These are phyloP conservation scores for Drosophila formosana DNA, from an alignment of 2,888 invertebrate genomes.

Conservation along the genomic window DNA sequence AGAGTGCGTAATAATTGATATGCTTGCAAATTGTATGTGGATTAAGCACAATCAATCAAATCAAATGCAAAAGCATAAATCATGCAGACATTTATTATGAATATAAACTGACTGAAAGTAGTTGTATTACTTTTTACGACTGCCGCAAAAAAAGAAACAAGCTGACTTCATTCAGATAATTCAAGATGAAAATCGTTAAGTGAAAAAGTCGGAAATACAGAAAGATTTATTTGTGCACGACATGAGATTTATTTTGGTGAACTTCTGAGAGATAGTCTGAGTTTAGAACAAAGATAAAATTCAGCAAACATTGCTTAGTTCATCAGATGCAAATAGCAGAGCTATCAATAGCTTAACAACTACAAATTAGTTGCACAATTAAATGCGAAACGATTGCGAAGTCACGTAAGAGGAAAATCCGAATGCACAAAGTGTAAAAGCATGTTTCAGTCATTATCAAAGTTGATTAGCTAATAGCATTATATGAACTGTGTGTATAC, in stretches of 20 bases:
- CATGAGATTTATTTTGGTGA: not conserved
- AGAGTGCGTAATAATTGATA: constrained; percentile 1
- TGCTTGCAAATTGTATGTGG: constrained; percentile 20
- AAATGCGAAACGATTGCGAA: not conserved
- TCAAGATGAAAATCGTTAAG: too few relatives aligned
- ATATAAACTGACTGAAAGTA: not conserved
- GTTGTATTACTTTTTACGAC: not conserved
- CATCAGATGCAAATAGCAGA: not conserved
- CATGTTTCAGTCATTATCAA: constrained; percentile 30
- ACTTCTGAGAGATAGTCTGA: not conserved
- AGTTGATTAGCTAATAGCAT: constrained; percentile 6
- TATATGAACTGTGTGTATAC: not conserved
- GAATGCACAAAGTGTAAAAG: constrained; percentile 18
- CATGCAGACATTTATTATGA: not conserved
- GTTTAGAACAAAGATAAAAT: not conserved
- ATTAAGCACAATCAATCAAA: constrained; percentile 7
- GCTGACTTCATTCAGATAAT: not conserved
- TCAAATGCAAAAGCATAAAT: not conserved
- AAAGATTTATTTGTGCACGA: not conserved
- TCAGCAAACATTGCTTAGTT: not conserved
- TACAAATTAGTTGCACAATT: constrained; percentile 1
- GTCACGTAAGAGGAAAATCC: constrained; percentile 29
- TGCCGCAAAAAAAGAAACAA: not conserved
- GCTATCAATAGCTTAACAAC: not conserved
- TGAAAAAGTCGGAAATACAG: too few relatives aligned